Evolutionary conservation across 2,888 invertebrate genomes (phyloP).

Genomic region (Papilio gigon): DNA sequence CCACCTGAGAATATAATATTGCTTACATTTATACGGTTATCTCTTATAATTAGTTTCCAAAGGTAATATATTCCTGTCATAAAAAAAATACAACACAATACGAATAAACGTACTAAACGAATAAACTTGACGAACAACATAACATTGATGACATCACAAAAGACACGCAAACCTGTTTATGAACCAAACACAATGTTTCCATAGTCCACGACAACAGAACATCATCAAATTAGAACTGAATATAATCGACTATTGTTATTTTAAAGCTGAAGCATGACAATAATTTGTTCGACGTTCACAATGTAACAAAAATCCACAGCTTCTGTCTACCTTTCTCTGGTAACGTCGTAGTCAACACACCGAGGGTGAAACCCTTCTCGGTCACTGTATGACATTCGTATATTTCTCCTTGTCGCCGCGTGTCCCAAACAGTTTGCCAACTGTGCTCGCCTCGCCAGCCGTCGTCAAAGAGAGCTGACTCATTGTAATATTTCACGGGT

Average conservation of each 20-base stretch:
- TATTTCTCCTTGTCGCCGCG: conserved; percentile 55
- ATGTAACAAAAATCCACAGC: conserved; percentile 35
- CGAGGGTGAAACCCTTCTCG: conserved; percentile 63
- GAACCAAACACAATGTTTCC: not conserved
- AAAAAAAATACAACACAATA: not conserved
- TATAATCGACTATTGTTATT: conserved; percentile 8
- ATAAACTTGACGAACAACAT: not conserved
- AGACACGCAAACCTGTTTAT: not conserved
- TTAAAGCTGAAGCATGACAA: conserved; percentile 27
- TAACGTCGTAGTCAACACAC: conserved; percentile 67
- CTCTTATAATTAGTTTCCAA: not conserved
- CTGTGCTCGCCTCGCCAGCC: conserved; percentile 68
- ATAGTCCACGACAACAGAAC: not conserved
- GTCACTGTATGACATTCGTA: conserved; percentile 72
- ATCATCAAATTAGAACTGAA: not conserved
- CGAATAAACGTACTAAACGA: not conserved
- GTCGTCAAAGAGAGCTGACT: conserved; percentile 60
- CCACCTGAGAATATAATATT: conserved; percentile 43
- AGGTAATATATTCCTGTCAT: not conserved
- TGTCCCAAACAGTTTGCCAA: conserved; percentile 66
- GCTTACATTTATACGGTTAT: not conserved
- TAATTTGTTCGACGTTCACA: conserved; percentile 36
- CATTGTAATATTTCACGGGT: conserved; percentile 57
- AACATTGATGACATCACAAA: conserved; percentile 22
- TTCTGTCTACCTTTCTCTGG: conserved; percentile 60